Conservation (phyloP, 1,140 invertebrate species). For the Drosophila nasuta region DNA sequence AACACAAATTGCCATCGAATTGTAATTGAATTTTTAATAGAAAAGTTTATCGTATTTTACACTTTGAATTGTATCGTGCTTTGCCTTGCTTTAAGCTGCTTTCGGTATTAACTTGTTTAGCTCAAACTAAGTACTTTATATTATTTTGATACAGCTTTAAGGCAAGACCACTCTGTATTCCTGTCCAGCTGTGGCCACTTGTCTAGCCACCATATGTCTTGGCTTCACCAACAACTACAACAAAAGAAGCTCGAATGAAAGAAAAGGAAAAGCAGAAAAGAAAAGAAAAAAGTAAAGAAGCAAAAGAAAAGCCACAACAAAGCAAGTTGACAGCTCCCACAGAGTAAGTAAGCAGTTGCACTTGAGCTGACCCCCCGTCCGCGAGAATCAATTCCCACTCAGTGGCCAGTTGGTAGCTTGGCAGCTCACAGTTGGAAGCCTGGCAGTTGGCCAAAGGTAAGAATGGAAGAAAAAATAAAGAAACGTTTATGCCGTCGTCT, state of each 20-base stretch:
- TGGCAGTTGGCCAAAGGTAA: constrained; percentile 37
- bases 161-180: constrained; percentile 13
- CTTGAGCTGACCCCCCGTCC: constrained; percentile 21
- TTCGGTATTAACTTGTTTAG: not conserved
- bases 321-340: constrained; percentile 50
- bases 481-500: constrained; percentile 30
- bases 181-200: constrained; percentile 36
- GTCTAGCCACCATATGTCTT: constrained; percentile 24
- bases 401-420: constrained; percentile 10
- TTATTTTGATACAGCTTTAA: constrained; percentile 1
- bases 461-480: not conserved
- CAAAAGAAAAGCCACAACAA: constrained; percentile 53
- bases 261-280: not conserved
- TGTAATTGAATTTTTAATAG: constrained; percentile 2
- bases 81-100: too few relatives aligned
- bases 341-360: constrained; percentile 26
- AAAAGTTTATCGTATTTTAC: not conserved
- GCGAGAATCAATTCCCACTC: constrained; percentile 20
- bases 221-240: constrained; percentile 1
- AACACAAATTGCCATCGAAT: not conserved
- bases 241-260: not conserved
- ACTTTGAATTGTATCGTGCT: too few relatives aligned
- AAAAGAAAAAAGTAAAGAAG: not conserved
- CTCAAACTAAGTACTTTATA: not conserved
- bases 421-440: not conserved